Evolutionary conservation across 2,113 vertebrate genomes (phyloP).

Genomic region (Narcine bancroftii): DNA sequence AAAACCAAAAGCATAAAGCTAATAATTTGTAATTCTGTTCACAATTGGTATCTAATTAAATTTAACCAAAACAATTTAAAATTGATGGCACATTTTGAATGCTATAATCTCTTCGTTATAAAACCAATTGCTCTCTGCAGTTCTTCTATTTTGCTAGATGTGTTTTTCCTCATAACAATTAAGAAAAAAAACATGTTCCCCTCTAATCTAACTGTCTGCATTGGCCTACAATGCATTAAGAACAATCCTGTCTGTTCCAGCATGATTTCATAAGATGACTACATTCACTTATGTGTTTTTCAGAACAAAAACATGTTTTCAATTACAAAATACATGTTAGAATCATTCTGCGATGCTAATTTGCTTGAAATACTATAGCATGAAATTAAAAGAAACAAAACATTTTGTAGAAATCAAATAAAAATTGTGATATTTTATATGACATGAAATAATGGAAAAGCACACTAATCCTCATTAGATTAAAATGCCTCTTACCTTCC

Average conservation of each 20-base stretch:
- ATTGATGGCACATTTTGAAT: background rate
- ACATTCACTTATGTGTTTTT: slow-evolving; percentile 5
- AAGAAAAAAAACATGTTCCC: background rate
- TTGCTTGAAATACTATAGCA: slow-evolving; percentile 12
- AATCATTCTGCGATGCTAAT: background rate
- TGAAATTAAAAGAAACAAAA: slow-evolving; percentile 10
- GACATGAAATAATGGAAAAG: background rate
- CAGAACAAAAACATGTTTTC: background rate
- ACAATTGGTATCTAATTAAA: background rate
- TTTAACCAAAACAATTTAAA: background rate
- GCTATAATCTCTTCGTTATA: background rate
- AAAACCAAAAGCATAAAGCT: background rate
- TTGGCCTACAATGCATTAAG: background rate
- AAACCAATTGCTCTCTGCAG: background rate
- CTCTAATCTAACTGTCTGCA: background rate
- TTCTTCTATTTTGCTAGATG: background rate
- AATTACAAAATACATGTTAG: background rate
- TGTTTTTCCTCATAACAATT: slow-evolving; percentile 26
- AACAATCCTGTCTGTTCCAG: background rate
- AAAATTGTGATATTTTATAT: background rate
- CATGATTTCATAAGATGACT: background rate
- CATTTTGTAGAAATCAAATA: background rate
- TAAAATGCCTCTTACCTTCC: background rate
- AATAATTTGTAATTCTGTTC: background rate
- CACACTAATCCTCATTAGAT: background rate